These are phyloP conservation scores for Lacanobia wlatinum DNA, from an alignment of 2,888 invertebrate genomes.

Conservation along the genomic window DNA sequence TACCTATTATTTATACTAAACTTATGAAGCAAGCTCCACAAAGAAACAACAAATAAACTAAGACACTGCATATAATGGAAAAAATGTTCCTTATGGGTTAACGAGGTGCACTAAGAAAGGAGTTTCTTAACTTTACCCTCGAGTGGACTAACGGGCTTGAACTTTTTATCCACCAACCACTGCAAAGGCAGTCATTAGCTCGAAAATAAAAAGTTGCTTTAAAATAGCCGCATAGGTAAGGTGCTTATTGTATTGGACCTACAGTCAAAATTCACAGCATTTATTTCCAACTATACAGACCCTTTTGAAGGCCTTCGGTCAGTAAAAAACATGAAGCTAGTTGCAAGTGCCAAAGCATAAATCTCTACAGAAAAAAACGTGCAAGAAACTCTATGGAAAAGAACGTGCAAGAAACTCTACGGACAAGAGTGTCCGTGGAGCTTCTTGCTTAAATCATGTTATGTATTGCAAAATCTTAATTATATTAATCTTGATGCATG, in stretches of 20 bases:
- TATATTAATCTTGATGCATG: too few species aligned
- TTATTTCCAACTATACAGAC: too few species aligned
- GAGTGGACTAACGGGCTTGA: neutral
- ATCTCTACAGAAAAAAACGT: too few species aligned
- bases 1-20: neutral
- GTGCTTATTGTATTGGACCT: neutral
- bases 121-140: constrained; percentile 6
- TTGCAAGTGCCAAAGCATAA: too few species aligned
- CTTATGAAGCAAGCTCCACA: neutral
- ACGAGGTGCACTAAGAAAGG: neutral
- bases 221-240: neutral
- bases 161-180: constrained; percentile 1
- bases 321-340: too few species aligned
- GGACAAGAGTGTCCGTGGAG: too few species aligned
- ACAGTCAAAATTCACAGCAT: neutral
- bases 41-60: neutral
- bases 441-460: too few species aligned
- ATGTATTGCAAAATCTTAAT: too few species aligned
- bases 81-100: neutral
- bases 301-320: too few species aligned
- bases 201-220: too few species aligned
- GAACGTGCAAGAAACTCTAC: too few species aligned
- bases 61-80: neutral
- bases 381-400: too few species aligned
- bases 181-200: neutral